These are phyloP conservation scores for Hemiscyllium ocellatum DNA, from an alignment of 2,113 vertebrate genomes.

Conservation along the genomic window DNA sequence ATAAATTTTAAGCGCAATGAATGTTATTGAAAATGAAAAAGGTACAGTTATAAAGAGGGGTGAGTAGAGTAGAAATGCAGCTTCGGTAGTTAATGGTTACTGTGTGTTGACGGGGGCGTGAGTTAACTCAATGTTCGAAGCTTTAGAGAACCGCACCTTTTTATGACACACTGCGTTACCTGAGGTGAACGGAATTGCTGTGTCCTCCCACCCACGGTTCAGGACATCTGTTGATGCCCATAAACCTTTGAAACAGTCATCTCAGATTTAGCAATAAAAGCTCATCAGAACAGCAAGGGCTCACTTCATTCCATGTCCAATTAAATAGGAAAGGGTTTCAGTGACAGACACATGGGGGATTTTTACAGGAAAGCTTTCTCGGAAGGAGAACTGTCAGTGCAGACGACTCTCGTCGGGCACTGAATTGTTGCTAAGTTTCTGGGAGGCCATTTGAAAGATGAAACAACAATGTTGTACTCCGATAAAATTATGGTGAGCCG, in stretches of 20 bases:
- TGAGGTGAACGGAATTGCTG: neutral
- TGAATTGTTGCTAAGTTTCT: conserved; percentile 1
- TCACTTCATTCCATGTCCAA: neutral
- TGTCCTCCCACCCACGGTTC: neutral
- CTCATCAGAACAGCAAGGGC: neutral
- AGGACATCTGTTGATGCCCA: neutral
- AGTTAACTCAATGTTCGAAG: neutral
- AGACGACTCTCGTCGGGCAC: neutral
- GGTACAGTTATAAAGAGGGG: no score
- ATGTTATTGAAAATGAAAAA: neutral
- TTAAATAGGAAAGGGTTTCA: neutral
- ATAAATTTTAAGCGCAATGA: neutral
- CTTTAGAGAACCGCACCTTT: neutral
- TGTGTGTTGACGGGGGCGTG: neutral
- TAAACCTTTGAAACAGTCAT: neutral
- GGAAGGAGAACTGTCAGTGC: neutral
- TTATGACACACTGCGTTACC: neutral
- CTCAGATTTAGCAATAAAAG: neutral
- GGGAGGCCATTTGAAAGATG: neutral
- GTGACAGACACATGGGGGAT: no score
- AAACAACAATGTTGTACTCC: neutral
- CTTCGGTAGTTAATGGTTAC: neutral
- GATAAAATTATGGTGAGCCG: neutral
- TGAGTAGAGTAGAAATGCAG: neutral
- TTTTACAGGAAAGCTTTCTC: neutral